phyloP scores from a whole-genome alignment of 2,113 vertebrate genomes.

The Sitta europaea region DNA sequence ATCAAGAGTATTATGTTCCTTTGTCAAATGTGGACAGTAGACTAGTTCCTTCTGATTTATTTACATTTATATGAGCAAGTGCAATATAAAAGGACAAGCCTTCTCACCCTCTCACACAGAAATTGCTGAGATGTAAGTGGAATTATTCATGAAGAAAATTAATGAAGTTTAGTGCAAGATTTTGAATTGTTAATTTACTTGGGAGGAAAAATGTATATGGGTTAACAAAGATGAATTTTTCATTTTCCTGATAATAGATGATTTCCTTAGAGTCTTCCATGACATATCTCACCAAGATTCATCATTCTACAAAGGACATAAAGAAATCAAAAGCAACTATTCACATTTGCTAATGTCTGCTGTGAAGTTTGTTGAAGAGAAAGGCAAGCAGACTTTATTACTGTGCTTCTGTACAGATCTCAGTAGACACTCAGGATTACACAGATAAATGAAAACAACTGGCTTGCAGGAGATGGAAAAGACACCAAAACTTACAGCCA shows the following conservation, averaged over 20 bases:
- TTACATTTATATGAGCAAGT: not conserved
- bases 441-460: not conserved
- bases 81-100: not conserved
- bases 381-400: not conserved
- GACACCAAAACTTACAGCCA: not conserved
- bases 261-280: slow-evolving; percentile 45
- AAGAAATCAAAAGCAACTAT: slow-evolving; percentile 7
- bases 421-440: not conserved
- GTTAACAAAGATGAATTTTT: slow-evolving; percentile 44
- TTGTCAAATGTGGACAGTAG: not conserved
- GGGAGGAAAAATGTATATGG: not conserved
- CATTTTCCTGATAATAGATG: slow-evolving; percentile 31
- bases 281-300: slow-evolving; percentile 18
- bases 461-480: not conserved
- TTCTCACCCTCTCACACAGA: not conserved
- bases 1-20: not conserved
- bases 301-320: not conserved
- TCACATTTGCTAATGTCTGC: not conserved
- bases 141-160: slow-evolving; percentile 59
- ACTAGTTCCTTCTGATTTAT: not conserved
- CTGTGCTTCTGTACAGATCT: not conserved
- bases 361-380: not conserved
- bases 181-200: slow-evolving; percentile 48
- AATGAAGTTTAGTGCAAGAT: slow-evolving; percentile 50
- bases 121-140: not conserved